Evolutionary conservation across 2,888 invertebrate genomes (phyloP).

Genomic region (Microchrysa polita): DNA sequence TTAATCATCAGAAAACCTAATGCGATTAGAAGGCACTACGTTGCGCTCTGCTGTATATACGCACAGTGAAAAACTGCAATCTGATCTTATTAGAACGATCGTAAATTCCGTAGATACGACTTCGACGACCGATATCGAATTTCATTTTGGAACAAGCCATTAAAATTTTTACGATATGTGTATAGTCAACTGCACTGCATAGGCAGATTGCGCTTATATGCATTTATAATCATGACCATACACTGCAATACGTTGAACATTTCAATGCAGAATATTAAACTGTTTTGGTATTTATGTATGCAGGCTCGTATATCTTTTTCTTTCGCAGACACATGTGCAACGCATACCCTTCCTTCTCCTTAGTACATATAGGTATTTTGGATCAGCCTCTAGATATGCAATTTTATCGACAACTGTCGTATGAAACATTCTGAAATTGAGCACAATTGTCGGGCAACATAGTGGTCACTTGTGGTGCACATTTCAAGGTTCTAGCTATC

Average conservation of each 20-base stretch:
- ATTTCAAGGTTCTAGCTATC: no score
- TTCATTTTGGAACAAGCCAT: neutral
- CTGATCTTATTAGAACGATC: slow-evolving; percentile 18
- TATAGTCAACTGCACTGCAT: neutral
- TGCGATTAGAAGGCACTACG: neutral
- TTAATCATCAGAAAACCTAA: neutral
- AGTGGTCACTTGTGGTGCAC: no score
- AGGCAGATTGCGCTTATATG: neutral
- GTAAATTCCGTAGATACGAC: neutral
- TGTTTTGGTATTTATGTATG: neutral
- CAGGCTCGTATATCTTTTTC: no score
- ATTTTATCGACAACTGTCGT: no score
- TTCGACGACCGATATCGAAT: neutral
- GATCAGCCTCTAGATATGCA: no score
- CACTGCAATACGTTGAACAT: no score
- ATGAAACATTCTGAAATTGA: no score
- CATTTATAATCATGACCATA: no score
- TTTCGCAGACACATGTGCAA: neutral
- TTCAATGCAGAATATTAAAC: neutral
- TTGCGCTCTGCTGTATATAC: neutral
- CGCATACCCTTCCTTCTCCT: no score
- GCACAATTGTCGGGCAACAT: no score
- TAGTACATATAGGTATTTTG: no score
- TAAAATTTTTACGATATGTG: neutral
- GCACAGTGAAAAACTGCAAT: neutral